phyloP scores from a whole-genome alignment of 1,140 invertebrate species.

The Drosophila triauraria region DNA sequence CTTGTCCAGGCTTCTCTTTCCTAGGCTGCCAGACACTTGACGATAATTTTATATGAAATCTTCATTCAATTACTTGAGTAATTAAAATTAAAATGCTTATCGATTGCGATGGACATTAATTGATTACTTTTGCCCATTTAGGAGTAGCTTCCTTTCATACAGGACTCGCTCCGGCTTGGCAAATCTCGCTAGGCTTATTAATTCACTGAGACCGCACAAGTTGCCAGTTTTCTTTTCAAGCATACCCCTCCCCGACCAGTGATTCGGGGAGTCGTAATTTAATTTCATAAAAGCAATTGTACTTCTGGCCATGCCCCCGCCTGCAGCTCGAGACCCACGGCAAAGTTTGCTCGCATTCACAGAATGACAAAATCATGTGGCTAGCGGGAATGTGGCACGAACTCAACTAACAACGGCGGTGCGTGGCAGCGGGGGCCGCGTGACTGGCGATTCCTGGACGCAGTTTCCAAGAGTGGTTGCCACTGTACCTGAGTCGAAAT shows the following conservation, averaged over 20 bases:
- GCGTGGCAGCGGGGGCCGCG: conserved; percentile 17
- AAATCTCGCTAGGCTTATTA: conserved; percentile 7
- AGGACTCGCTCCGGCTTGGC: background rate
- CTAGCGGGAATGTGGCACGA: conserved; percentile 37
- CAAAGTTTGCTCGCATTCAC: conserved; percentile 62
- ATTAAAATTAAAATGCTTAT: conserved; percentile 40
- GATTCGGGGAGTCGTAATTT: conserved; percentile 58
- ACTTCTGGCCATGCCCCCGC: conserved; percentile 18
- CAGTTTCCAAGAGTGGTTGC: background rate
- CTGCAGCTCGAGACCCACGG: conserved; percentile 1
- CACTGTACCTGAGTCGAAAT: background rate
- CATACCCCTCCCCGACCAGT: background rate
- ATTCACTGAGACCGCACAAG: conserved; percentile 10
- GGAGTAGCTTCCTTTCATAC: conserved; percentile 10
- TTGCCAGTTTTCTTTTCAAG: conserved; percentile 16
- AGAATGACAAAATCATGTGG: conserved; percentile 73
- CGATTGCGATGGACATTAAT: conserved; percentile 44
- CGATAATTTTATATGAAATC: conserved; percentile 39
- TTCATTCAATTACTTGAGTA: conserved; percentile 34
- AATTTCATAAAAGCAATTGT: conserved; percentile 82
- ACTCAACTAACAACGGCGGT: conserved; percentile 15
- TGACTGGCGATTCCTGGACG: conserved; percentile 5
- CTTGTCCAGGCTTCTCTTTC: conserved; percentile 2
- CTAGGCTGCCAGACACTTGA: conserved; percentile 15
- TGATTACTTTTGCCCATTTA: conserved; percentile 46